Evolutionary conservation across 2,888 invertebrate genomes (phyloP), one percentile per base, ranked within the genome.

Genomic region (Odontomyia ornata): DNA sequence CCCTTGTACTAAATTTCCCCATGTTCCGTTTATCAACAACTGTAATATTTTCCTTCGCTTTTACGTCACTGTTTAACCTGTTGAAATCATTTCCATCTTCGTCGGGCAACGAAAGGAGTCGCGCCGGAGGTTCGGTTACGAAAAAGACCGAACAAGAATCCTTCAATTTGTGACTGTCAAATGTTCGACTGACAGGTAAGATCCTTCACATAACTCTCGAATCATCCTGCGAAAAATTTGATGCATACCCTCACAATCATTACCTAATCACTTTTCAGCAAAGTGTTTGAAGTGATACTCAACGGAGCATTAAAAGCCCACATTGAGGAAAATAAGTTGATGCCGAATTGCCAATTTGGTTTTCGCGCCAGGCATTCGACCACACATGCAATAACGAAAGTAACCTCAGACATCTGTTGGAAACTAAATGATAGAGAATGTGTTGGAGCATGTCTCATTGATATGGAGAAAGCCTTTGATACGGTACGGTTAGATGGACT

Each of bases 121-220:
- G 28, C 27, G 18, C 65, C 36, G 28, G 18, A 28, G 9, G 7
- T 2, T 23, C 64, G 64, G 2, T 25, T 5, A 18, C 67, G 67
- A 69, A 47, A 25, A 43, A 23, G n/a, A 13, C 25, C 69, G 69
- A 69, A 36, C 18, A 11, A 1, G n/a, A 13, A 36, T 46, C 46
- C 47, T 69, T 69, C 69, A 15, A 15, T 7, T 27, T 28, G 18
- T 21, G 13, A 64, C 52, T 75, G 75, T 75, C 75, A 75, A 64
- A 75, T 75, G 75, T 64, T 52, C 46, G 62, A 75, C 56, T 75
- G 73, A 75, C 75, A 75, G 75, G 62, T 75, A 52, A 75, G 64
- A 23, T 25, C 47, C 27, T 47, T 69, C 13, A 23, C 65, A 36
- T 36, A 3, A 36, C 9, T 36, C 5, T 9, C 36, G 36, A 36